phyloP scores from a whole-genome alignment of 2,113 vertebrate genomes.

The Tricholaema leucomelas region DNA sequence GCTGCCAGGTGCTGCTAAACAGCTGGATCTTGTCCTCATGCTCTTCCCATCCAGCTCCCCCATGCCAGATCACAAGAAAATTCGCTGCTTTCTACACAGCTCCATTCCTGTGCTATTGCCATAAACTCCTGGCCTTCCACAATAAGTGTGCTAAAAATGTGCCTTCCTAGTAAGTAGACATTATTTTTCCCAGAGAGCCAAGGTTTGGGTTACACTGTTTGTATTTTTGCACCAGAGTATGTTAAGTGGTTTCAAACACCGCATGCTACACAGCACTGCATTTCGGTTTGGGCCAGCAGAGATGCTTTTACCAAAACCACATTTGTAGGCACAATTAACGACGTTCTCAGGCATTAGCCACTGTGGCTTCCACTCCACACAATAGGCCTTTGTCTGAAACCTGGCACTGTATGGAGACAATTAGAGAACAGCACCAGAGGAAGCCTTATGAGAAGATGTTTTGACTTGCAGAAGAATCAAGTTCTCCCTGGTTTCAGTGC shows the following conservation, averaged over 20 bases:
- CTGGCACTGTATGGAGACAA: neutral
- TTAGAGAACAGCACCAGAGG: neutral
- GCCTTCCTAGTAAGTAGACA: neutral
- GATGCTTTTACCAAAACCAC: neutral
- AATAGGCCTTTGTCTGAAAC: slow-evolving; percentile 2
- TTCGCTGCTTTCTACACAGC: neutral
- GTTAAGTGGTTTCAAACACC: neutral
- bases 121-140: neutral
- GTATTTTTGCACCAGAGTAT: neutral
- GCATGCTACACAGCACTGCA: neutral
- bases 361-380: neutral
- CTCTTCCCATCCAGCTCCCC: neutral
- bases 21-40: neutral
- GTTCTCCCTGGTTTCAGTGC: neutral
- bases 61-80: neutral
- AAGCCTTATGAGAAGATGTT: neutral
- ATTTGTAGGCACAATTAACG: neutral
- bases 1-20: neutral
- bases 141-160: neutral
- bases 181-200: neutral
- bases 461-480: neutral
- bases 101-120: neutral
- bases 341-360: neutral
- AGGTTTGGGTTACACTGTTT: neutral
- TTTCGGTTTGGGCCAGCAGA: neutral